Base-by-base conservation (phyloP, 2,113 vertebrate species). In the Montifringilla adamsi region DNA sequence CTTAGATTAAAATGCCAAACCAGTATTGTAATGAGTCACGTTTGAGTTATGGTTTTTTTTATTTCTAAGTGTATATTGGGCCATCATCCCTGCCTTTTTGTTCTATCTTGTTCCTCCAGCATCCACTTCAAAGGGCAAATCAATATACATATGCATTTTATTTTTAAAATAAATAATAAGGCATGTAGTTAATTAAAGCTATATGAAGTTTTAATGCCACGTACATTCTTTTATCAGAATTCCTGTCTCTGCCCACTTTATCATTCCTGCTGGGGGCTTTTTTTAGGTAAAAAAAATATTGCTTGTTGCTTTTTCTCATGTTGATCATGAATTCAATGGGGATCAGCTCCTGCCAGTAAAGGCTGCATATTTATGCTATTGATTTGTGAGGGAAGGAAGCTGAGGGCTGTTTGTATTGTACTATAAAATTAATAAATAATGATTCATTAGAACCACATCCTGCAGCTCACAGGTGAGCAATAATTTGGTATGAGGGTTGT, bases 381-480 rank as follows among this genome's bases (percentile, higher is more conserved):
- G 87, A 91, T 97, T 90, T 91, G 63, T 77, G 67, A 93, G 50
- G n/a, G 67, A 87, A 94, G 78, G 82, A 96, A 95, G 75, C 72
- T 49, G 86, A 90, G 47, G 67, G 82, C 47, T 95, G 88, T 93
- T 86, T 83, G 33, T 81, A 41, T 86, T 83, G 85, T 91, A 82
- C 85, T 72, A 37, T 89, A 82, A 92, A 93, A 94, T 94, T 95
- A 96, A 96, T 90, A 94, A 96, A 94, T 95, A 94, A 95, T 95
- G 84, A 85, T 90, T 93, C 79, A 86, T 88, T 94, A 93, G 55
- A 49, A 85, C 67, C 73, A 55, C 67, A 80, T 91, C 63, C 82
- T 91, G 88, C 28, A 83, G 72, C 70, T 95, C 59, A 41, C 0
- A 0, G 14, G 46, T 83, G 75, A 91, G 50, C 50, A 73, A 49